These are phyloP conservation scores for Trachemys scripta DNA, from an alignment of 2,113 vertebrate species.

Conservation along the genomic window DNA sequence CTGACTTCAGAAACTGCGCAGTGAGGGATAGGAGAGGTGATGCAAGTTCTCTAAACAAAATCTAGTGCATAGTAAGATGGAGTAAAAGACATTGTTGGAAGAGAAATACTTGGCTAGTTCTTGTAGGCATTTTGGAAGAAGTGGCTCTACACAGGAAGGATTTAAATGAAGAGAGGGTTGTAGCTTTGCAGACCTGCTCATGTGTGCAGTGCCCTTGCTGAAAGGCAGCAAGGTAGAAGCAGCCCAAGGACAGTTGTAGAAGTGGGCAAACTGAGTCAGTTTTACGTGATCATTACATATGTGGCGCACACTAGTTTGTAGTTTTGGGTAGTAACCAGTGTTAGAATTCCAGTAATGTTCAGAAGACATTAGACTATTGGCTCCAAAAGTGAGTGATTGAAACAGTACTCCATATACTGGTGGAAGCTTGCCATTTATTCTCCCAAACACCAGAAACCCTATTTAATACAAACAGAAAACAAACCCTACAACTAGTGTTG, in stretches of 20 bases:
- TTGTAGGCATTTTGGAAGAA: not conserved
- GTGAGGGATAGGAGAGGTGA: not conserved
- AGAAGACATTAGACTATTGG: not conserved
- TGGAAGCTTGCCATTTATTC: rapidly evolving
- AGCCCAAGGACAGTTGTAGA: not conserved
- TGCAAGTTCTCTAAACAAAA: not conserved
- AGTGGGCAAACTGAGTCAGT: rapidly evolving
- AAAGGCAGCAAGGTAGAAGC: not conserved
- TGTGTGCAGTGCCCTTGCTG: not conserved
- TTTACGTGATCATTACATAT: rapidly evolving
- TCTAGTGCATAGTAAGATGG: not conserved
- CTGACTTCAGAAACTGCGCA: rapidly evolving
- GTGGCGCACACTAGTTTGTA: rapidly evolving
- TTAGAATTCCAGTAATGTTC: not conserved
- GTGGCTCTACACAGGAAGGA: not conserved
- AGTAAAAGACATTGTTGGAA: not conserved
- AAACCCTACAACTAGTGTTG: rapidly evolving
- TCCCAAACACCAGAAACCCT: rapidly evolving
- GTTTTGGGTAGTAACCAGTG: rapidly evolving
- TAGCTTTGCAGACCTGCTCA: rapidly evolving
- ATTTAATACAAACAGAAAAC: not conserved
- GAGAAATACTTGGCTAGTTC: rapidly evolving
- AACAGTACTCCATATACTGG: not conserved
- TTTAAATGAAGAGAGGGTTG: not conserved
- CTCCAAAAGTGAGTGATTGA: too few species aligned